Conservation (phyloP, 2,113 vertebrate species). For the Melospiza melodia region DNA sequence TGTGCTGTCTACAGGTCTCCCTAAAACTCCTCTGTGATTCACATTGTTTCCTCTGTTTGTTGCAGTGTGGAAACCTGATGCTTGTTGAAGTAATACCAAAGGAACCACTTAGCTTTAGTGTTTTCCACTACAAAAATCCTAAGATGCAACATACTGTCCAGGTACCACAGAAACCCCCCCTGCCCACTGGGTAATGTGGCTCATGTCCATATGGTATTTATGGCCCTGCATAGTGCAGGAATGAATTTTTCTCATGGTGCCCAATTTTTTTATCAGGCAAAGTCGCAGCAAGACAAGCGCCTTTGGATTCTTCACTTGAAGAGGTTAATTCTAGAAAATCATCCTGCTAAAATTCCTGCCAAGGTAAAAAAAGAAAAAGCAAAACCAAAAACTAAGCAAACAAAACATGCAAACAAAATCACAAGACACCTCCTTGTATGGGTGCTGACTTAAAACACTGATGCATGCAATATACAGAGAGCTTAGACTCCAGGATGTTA, state of each 20-base stretch:
- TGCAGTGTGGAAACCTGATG: constrained; percentile 97
- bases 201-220: background rate
- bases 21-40: background rate
- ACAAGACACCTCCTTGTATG: background rate
- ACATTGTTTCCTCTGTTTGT: background rate
- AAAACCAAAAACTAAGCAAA: background rate
- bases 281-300: constrained; percentile 94
- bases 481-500: background rate
- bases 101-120: constrained; percentile 94
- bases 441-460: background rate
- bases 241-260: background rate
- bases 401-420: background rate
- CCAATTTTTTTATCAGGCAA: constrained; percentile 80
- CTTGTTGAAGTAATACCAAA: constrained; percentile 98
- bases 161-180: constrained; percentile 74
- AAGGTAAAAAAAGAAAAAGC: constrained; percentile 81
- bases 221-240: background rate
- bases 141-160: constrained; percentile 98
- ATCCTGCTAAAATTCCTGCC: constrained; percentile 96
- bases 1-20: background rate
- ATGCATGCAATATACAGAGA: background rate
- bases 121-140: constrained; percentile 99
- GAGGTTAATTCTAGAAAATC: constrained; percentile 97
- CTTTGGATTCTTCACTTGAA: constrained; percentile 97
- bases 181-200: background rate